Conservation (phyloP, 2,888 invertebrate genomes). For the Marronus borbonicus region DNA sequence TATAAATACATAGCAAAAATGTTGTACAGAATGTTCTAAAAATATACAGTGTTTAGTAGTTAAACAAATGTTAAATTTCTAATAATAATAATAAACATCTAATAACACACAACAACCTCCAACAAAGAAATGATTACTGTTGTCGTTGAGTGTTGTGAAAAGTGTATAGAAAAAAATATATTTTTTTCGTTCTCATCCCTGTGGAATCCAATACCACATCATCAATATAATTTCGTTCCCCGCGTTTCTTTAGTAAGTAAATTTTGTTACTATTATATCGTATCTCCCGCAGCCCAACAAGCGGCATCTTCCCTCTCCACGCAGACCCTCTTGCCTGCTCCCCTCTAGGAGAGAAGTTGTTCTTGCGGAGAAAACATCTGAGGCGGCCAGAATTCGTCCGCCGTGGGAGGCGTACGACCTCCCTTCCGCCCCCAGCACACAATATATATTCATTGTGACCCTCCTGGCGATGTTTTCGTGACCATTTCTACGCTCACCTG, state of each 20-base stretch:
- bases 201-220: constrained; percentile 14
- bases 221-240: constrained; percentile 7
- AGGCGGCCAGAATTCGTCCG: constrained; percentile 49
- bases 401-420: constrained; percentile 9
- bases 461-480: constrained; percentile 63
- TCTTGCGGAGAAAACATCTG: constrained; percentile 45
- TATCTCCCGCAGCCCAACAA: constrained; percentile 4
- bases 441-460: constrained; percentile 65
- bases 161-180: too few relatives aligned
- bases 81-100: too few relatives aligned
- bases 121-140: too few relatives aligned
- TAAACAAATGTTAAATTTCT: too few relatives aligned
- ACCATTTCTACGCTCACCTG: constrained; percentile 65
- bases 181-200: too few relatives aligned
- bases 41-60: too few relatives aligned
- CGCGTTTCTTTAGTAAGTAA: constrained; percentile 21
- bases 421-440: constrained; percentile 40
- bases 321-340: background rate
- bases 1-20: too few relatives aligned
- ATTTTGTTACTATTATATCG: constrained; percentile 36
- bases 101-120: too few relatives aligned
- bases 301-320: background rate
- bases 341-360: constrained; percentile 27
- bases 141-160: too few relatives aligned
- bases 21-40: too few relatives aligned